Base-by-base conservation (phyloP, 1,140 invertebrate genomes). In the Leucophenga varia region DNA sequence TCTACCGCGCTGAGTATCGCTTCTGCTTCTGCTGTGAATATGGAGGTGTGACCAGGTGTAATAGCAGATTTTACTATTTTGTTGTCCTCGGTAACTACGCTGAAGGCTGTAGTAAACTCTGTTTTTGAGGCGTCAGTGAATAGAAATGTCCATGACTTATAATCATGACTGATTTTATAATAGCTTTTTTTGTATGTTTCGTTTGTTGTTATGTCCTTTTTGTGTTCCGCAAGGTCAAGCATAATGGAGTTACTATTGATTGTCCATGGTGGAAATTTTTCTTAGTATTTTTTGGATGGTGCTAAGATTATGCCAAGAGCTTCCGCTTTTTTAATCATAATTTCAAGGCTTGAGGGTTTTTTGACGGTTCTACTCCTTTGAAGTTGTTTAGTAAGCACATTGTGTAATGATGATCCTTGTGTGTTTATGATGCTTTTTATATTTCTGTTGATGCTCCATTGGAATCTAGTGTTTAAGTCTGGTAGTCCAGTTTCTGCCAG, bases 71-170 rank as follows among this genome's bases (percentile, higher is more conserved):
- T n/a, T n/a, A n/a, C n/a, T n/a, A n/a, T n/a, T n/a, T n/a, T n/a
- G n/a, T n/a, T n/a, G n/a, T n/a, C n/a, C n/a, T n/a, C n/a, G n/a
- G n/a, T n/a, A n/a, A n/a, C n/a, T 21, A 7, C 6, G 34, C 38
- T 40, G n/a, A 44, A 34, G 18, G 17, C 42, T 17, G 42, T 44
- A 10, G n/a, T 28, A 13, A 28, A 13, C 8, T 43, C 14, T 32
- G 42, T 44, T 34, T 44, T 44, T 16, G 42, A 44, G 9, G 6
- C 42, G 21, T 44, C 42, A 8, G 42, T 34, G 19, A 20, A 34
- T n/a, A 44, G 6, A n/a, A 44, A 44, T 6, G 3, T 14, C 30
- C 42, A 44, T 30, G 28, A 31, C 7, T 12, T 10, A 13, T 10
- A 19, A 12, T 32, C 16, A 3, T 6, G 7, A 21, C 13, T 28